phyloP scores from a whole-genome alignment of 2,113 vertebrate genomes.

The Apteryx owenii region DNA sequence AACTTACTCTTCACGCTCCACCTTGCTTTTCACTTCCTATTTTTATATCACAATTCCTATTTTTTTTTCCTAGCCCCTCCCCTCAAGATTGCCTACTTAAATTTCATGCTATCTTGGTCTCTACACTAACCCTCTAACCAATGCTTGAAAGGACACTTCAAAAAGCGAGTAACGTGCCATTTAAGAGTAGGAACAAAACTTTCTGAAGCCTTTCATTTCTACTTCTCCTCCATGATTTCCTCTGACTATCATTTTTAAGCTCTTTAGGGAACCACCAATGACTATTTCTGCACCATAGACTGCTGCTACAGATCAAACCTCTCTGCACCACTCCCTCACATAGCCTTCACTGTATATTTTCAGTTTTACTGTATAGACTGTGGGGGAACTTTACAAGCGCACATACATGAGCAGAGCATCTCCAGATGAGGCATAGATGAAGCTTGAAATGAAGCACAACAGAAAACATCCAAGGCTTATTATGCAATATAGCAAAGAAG shows the following conservation, averaged over 20 bases:
- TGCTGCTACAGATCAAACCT: not conserved
- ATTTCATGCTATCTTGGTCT: not conserved
- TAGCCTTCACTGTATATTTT: not conserved
- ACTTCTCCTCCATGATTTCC: constrained; percentile 32
- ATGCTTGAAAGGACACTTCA: not conserved
- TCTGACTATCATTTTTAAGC: not conserved
- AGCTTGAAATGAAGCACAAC: not conserved
- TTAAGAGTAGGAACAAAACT: not conserved
- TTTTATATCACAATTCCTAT: not conserved
- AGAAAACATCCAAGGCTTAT: not conserved
- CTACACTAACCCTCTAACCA: not conserved
- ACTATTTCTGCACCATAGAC: not conserved
- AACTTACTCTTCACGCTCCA: not conserved
- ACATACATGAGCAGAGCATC: not conserved
- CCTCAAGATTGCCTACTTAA: not conserved
- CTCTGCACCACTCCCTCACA: not conserved
- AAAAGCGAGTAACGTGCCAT: not conserved
- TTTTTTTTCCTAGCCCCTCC: not conserved
- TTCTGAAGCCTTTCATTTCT: not conserved
- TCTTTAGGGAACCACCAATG: constrained; percentile 31
- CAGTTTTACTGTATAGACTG: not conserved
- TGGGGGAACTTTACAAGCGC: not conserved
- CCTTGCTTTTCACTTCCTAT: not conserved
- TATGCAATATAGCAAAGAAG: not conserved
- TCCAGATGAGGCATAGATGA: not conserved